These are phyloP conservation scores for Amiota minor DNA, from an alignment of 2,888 invertebrate species.

Conservation along the genomic window DNA sequence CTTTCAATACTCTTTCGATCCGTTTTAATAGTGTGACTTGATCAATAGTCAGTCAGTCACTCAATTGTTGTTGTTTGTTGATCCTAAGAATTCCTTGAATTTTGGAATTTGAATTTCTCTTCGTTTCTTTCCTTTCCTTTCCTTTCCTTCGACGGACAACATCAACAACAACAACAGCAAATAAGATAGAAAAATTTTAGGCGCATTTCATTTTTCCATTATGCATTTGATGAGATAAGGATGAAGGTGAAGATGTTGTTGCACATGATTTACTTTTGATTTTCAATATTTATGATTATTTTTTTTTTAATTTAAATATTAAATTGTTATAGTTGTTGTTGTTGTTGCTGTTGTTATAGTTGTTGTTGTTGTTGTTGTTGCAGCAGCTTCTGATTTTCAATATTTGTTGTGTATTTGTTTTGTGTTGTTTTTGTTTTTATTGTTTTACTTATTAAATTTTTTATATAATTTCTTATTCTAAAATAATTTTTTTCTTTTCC, in stretches of 20 bases:
- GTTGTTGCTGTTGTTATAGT: neutral
- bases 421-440: slow-evolving; percentile 1
- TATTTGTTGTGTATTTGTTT: too few relatives aligned
- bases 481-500: neutral
- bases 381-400: too few relatives aligned
- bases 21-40: too few relatives aligned
- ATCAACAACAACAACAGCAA: slow-evolving; percentile 42
- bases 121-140: too few relatives aligned
- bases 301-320: neutral
- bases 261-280: slow-evolving; percentile 9
- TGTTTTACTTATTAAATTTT: slow-evolving; percentile 3
- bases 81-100: too few relatives aligned
- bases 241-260: too few relatives aligned
- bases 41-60: too few relatives aligned
- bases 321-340: slow-evolving; percentile 11
- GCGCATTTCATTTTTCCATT: neutral
- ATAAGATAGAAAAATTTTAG: slow-evolving; percentile 10
- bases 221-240: neutral
- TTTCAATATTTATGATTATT: slow-evolving; percentile 35
- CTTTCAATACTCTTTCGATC: too few relatives aligned
- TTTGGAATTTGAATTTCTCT: too few relatives aligned
- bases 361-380: neutral
- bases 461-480: slow-evolving; percentile 4
- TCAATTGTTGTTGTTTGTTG: too few relatives aligned
- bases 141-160: too few relatives aligned